Base-by-base conservation (phyloP, 2,888 invertebrate genomes). In the Erebia aethiops region DNA sequence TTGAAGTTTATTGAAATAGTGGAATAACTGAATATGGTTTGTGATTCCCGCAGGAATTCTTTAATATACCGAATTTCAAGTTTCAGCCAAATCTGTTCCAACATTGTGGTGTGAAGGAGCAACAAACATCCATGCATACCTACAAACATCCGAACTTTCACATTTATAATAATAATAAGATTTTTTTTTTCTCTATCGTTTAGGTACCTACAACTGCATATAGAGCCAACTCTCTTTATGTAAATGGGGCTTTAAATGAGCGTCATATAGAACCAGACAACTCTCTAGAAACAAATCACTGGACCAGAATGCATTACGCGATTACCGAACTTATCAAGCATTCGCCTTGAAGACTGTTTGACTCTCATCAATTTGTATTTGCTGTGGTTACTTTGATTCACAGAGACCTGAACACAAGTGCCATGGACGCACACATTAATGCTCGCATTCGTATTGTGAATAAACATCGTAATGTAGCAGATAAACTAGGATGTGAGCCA, bases 391-490 rank as follows among this genome's bases (percentile, higher is more conserved):
- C 73, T 71, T 74, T 74, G 74, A 73, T 72, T 69, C 73, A 71
- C 80, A 82, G 79, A 83, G 80, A 80, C 80, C 81, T 79, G 81
- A 84, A 84, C 84, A 88, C 88, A 87, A 91, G 90, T 88, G 87
- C 87, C 84, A 78, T 85, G 84, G 86, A 88, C 90, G 87, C 89
- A 88, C 90, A 91, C 91, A 92, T 90, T 88, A 89, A 90, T 91
- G 91, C 82, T 88, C 90, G 82, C 90, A 90, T 91, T 91, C 87
- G 92, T 91, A 93, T 93, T 93, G 92, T 93, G 93, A 92, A 93
- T 93, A 93, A 93, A 93, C 93, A 93, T 93, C 92, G 92, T 92
- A 92, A 92, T 92, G 92, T 92, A 92, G 89, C 91, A 91, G 93
- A 93, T 92, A 92, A 93, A 93, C 92, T 93, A 93, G 93, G 93